Conservation (phyloP, 35 echinoderm and acorn worm species). For the Diadema setosum region DNA sequence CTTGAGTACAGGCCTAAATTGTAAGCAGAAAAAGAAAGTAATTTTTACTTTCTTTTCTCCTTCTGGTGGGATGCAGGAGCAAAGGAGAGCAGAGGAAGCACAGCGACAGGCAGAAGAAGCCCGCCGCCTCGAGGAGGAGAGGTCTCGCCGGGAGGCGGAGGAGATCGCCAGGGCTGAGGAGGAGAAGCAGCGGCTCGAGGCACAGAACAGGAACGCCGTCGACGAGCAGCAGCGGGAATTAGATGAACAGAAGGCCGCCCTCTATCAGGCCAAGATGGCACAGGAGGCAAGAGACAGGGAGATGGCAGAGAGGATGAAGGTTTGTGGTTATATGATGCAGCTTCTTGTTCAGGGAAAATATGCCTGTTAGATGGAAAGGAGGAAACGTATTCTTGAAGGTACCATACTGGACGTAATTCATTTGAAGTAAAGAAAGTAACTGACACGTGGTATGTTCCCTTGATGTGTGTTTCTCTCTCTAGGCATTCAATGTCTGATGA, state of each 20-base stretch:
- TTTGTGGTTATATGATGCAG: no score
- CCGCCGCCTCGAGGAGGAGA: conserved; percentile 49
- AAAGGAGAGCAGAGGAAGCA: conserved; percentile 58
- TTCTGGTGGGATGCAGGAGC: no score
- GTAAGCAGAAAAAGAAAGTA: no score
- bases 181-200: conserved; percentile 45
- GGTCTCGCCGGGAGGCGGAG: conserved; percentile 31
- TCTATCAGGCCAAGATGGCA: conserved; percentile 42
- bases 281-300: not conserved
- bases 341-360: no score
- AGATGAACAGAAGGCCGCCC: conserved; percentile 56
- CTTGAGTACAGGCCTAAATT: no score
- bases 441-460: not conserved
- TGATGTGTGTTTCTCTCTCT: no score
- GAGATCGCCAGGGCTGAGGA: conserved; percentile 49
- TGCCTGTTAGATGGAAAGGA: no score
- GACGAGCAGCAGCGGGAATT: conserved; percentile 75
- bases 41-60: no score
- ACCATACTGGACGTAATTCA: no score
- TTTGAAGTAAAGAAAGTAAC: not conserved
- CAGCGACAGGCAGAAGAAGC: conserved; percentile 6
- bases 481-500: no score
- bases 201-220: conserved; percentile 28
- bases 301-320: conserved; percentile 37
- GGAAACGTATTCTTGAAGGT: no score